Conservation (phyloP, 2,888 invertebrate genomes). For the Acrocyrtus sp. region DNA sequence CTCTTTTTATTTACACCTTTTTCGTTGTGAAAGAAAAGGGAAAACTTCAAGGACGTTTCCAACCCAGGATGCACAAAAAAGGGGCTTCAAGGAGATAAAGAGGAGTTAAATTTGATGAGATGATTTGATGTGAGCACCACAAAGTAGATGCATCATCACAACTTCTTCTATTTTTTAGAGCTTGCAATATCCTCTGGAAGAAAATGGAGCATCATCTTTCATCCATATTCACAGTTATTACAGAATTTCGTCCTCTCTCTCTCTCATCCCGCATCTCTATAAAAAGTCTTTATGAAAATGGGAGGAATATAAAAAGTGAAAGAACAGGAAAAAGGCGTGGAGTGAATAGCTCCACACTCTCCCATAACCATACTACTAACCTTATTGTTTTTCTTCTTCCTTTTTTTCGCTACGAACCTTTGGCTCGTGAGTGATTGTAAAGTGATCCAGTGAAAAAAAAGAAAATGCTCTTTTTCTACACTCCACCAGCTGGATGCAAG, state of each 20-base stretch:
- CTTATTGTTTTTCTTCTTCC: constrained; percentile 27
- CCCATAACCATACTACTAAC: no score
- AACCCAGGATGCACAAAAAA: neutral
- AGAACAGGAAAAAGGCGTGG: constrained; percentile 53
- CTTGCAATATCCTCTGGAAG: neutral
- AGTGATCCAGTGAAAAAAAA: no score
- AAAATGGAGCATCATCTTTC: no score
- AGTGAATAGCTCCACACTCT: constrained; percentile 38
- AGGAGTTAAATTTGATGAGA: constrained; percentile 29
- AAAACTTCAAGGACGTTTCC: constrained; percentile 17
- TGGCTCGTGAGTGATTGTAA: no score
- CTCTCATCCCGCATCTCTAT: no score
- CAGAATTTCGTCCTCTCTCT: constrained; percentile 53
- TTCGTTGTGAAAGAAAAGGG: no score
- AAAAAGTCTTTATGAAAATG: constrained; percentile 55
- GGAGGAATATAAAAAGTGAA: constrained; percentile 41
- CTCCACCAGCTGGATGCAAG: no score
- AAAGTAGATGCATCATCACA: constrained; percentile 16
- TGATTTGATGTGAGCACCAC: constrained; percentile 21
- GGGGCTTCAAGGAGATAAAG: neutral
- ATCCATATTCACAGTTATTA: constrained; percentile 50
- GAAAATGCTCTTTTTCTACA: no score
- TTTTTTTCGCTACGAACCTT: constrained; percentile 1
- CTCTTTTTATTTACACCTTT: no score
- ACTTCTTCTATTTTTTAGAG: constrained; percentile 10